Conservation (phyloP, 2,113 vertebrate species). For the Grallaria varia region DNA sequence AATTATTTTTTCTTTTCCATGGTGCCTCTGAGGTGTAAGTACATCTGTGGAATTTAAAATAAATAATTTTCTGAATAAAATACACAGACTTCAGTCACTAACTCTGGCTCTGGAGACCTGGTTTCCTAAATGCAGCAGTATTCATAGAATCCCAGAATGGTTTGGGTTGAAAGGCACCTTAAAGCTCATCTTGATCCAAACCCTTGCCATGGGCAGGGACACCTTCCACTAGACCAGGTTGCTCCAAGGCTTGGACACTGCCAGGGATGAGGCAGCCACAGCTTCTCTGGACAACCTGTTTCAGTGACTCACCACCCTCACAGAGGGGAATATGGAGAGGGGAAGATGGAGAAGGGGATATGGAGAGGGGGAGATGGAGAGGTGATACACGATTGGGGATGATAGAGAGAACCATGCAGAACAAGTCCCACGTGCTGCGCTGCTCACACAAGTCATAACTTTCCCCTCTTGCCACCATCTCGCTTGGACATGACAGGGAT, state of each 20-base stretch:
- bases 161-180: background rate
- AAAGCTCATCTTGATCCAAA: rapidly evolving
- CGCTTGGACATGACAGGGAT: too few species aligned
- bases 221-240: rapidly evolving
- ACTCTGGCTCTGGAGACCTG: background rate
- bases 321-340: too few species aligned
- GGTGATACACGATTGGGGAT: too few species aligned
- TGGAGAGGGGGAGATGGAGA: too few species aligned
- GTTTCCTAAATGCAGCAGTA: background rate
- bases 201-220: background rate
- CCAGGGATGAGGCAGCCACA: background rate
- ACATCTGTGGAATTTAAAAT: background rate
- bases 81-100: background rate
- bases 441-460: too few species aligned
- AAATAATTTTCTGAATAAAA: background rate
- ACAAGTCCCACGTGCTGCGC: too few species aligned
- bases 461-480: too few species aligned
- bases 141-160: background rate
- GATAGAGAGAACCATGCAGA: too few species aligned
- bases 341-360: too few species aligned
- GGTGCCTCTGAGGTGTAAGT: background rate
- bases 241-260: background rate
- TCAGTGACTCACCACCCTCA: background rate
- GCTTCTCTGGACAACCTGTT: rapidly evolving
- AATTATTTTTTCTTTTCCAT: too few species aligned